These are phyloP conservation scores for Callospermophilus lateralis DNA, from an alignment of 2,113 vertebrate genomes.

Conservation along the genomic window DNA sequence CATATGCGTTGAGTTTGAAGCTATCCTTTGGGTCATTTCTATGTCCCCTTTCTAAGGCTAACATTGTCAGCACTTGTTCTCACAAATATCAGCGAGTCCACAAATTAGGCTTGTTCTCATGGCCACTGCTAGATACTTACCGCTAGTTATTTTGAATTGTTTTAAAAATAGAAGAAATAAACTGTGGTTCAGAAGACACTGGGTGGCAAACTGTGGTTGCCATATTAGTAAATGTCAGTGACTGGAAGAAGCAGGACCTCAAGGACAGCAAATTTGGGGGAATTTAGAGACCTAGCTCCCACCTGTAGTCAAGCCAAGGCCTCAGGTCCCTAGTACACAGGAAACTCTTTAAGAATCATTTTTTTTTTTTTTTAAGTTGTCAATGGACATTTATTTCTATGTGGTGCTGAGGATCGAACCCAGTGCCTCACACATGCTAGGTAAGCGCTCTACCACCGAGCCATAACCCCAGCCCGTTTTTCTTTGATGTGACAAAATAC, in stretches of 20 bases:
- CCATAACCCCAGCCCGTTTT: no score
- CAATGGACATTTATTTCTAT: no score
- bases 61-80: neutral
- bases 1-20: neutral
- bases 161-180: neutral
- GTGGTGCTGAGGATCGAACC: no score
- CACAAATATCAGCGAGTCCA: neutral
- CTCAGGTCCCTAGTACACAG: neutral
- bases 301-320: neutral
- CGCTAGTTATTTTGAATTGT: neutral
- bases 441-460: no score
- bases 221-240: rapidly evolving
- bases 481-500: neutral
- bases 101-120: neutral
- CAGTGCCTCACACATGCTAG: no score
- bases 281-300: no score
- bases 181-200: neutral
- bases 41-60: neutral
- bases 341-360: neutral
- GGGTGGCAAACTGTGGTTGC: neutral
- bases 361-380: neutral
- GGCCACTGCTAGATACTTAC: neutral
- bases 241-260: rapidly evolving
- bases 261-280: neutral
- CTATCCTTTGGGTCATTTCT: neutral